Base-by-base conservation (phyloP, 2,113 vertebrate genomes). In the Stictonetta naevosa region DNA sequence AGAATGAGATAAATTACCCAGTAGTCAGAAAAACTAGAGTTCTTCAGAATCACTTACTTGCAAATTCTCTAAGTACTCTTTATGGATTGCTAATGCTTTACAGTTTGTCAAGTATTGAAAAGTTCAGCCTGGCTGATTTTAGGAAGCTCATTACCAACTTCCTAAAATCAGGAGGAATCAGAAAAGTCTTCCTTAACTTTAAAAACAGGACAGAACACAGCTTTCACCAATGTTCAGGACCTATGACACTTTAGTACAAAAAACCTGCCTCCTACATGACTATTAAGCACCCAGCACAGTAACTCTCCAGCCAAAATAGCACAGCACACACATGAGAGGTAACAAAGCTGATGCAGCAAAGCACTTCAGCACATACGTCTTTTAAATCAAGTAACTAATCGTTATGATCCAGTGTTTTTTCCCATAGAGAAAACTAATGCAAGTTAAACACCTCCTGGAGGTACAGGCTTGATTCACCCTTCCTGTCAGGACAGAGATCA, bases 1-100 rank as follows among this genome's bases (percentile, higher is more conserved):
- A 95, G 72, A 82, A 84, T 15, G 22, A 81, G 44, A 82, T 21
- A 58, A 80, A 63, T 86, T 36, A 88, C 69, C 55, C 86, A 91
- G 83, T 48, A 82, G 77, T 62, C 78, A 90, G 74, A 26, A 86
- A 91, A 84, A 23, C 8, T 50, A 76, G 18, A 23, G 46, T 56
- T 83, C 83, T 80, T 77, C 84, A 59, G 28, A 29, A 29, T 38
- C 60, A 73, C 34, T 36, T 7, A 4, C 22, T 76, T 33, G 36
- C 52, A 75, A 38, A 64, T 11, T 11, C 18, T 56, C 36, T 76
- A 58, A 9, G n/a, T 11, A 5, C 40, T 40, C 78, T 38, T 66
- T 13, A 10, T 73, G 60, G 28, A 33, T 67, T 81, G 62, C 34
- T 48, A 14, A 36, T 6, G 50, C 3, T 2, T 8, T 69, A 4